These are phyloP conservation scores for Jaculus jaculus DNA, from an alignment of 2,113 vertebrate genomes.

Conservation along the genomic window DNA sequence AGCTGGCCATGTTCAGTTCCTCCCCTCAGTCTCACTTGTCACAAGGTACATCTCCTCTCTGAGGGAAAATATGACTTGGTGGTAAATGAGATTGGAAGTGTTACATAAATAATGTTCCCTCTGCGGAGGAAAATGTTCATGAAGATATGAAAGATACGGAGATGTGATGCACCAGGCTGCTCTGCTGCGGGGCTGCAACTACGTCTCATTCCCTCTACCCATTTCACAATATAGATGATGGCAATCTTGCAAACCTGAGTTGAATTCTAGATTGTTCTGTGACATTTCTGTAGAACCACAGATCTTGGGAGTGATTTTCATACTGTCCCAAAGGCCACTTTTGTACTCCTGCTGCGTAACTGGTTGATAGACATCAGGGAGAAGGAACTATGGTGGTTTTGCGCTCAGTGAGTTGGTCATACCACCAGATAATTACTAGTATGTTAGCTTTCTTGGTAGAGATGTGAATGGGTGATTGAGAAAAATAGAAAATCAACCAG, in stretches of 20 bases:
- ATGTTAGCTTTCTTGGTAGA: neutral
- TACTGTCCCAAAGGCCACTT: neutral
- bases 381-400: neutral
- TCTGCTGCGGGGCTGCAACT: neutral
- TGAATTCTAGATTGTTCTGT: neutral
- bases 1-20: neutral
- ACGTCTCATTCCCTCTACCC: neutral
- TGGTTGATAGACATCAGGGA: neutral
- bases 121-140: neutral
- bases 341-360: neutral
- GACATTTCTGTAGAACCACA: neutral
- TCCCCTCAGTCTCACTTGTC: neutral
- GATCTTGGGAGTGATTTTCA: neutral
- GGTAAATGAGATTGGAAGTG: neutral
- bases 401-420: neutral
- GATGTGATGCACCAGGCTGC: neutral
- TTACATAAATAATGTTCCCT: neutral
- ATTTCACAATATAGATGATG: neutral
- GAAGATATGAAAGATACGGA: neutral
- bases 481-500: neutral
- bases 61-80: neutral
- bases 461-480: too few relatives aligned
- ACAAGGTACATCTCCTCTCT: neutral
- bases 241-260: neutral
- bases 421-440: neutral